phyloP scores from a whole-genome alignment of 2,797 vertebrate species.

The Sebastes kiyomatsui region DNA sequence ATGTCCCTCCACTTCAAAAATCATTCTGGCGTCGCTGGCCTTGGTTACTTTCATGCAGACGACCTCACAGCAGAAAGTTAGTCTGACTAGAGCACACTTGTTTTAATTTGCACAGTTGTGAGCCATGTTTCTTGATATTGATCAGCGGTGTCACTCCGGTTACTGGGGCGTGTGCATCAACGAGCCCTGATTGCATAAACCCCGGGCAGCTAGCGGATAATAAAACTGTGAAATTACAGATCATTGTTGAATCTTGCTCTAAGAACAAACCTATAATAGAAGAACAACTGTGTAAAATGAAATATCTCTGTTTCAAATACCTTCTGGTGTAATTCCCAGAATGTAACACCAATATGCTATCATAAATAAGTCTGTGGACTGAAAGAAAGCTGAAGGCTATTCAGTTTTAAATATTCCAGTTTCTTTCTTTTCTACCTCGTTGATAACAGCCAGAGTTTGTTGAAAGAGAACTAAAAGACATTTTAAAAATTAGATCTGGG shows the following conservation, averaged over 20 bases:
- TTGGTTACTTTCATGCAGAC: not conserved
- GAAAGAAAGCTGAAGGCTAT: not conserved
- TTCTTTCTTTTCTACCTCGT: not conserved
- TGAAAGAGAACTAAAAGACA: constrained; percentile 1
- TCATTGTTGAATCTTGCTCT: constrained; percentile 11
- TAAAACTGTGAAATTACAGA: constrained; percentile 28
- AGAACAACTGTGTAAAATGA: not conserved
- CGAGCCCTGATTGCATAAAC: constrained; percentile 20
- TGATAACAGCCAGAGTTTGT: not conserved
- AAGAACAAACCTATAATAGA: constrained; percentile 5
- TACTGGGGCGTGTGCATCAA: constrained; percentile 32
- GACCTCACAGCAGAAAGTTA: not conserved
- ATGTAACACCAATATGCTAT: constrained; percentile 18
- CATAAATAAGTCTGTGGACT: constrained; percentile 18
- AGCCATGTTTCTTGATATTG: not conserved
- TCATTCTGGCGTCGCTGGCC: no score
- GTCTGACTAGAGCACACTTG: not conserved
- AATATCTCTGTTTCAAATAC: not conserved
- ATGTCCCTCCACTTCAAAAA: no score
- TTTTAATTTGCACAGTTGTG: not conserved
- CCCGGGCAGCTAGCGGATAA: constrained; percentile 10
- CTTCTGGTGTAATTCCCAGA: not conserved
- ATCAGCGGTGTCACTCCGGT: constrained; percentile 16
- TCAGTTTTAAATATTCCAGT: constrained; percentile 8
- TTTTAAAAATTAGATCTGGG: not conserved